Percentiles rank a stretch among this genome's conserved stretches.
phyloP scores from a whole-genome alignment of 1,140 invertebrate species.

The Choristoneura fumiferana region DNA sequence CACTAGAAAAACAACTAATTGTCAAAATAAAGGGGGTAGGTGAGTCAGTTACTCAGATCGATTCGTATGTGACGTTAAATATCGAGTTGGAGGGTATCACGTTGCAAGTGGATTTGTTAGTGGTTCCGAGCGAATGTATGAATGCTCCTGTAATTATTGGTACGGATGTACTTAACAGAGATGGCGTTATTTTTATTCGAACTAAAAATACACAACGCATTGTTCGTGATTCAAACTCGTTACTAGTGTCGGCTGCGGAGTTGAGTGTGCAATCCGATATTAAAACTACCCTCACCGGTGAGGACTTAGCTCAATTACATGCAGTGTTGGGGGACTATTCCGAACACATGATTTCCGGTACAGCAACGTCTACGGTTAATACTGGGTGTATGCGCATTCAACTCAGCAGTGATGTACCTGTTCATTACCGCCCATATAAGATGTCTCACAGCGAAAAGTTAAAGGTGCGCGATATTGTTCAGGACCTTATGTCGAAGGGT shows the following conservation, averaged over 20 bases:
- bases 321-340: background rate
- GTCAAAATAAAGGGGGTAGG: too few relatives aligned
- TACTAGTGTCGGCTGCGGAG: background rate
- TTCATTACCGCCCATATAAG: background rate
- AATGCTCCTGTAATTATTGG: background rate
- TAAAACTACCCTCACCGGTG: background rate
- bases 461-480: background rate
- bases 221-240: background rate
- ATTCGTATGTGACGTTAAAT: slow-evolving; percentile 14
- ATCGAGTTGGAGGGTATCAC: background rate
- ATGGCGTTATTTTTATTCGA: too few relatives aligned
- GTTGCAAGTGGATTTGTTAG: slow-evolving; percentile 4
- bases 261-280: too few relatives aligned
- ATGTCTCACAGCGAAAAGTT: background rate
- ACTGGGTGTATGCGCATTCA: background rate
- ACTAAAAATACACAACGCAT: slow-evolving; percentile 1
- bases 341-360: background rate
- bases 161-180: slow-evolving; percentile 13
- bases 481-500: too few relatives aligned
- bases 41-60: too few relatives aligned
- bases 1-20: background rate
- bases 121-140: slow-evolving; percentile 1
- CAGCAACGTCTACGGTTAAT: background rate
- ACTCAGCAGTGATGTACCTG: background rate
- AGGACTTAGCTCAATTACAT: background rate